Evolutionary conservation across 1,140 invertebrate genomes (phyloP).

Genomic region (Ooceraea biroi): DNA sequence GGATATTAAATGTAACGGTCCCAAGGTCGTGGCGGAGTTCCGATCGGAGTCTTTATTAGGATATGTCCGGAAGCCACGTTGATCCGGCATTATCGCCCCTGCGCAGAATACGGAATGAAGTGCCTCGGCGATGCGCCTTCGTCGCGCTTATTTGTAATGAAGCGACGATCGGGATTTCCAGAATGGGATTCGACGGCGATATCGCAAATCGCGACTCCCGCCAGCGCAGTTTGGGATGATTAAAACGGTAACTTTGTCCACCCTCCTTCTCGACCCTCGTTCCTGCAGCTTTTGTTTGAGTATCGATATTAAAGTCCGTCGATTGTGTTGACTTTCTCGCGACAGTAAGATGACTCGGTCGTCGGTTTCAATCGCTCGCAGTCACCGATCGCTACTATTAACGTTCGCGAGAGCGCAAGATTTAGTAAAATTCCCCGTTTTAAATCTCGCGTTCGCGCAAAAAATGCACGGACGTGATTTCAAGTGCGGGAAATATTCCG

Average conservation of each 20-base stretch:
- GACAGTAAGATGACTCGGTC: neutral
- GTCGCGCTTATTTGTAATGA: conserved; percentile 42
- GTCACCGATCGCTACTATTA: neutral
- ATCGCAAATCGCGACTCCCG: neutral
- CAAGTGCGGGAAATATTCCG: neutral
- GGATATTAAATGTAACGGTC: conserved; percentile 46
- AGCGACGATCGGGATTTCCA: conserved; percentile 38
- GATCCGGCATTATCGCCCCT: conserved; percentile 47
- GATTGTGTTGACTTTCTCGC: too few species aligned
- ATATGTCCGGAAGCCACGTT: conserved; percentile 32
- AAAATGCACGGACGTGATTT: conserved; percentile 25
- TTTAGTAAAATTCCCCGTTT: conserved; percentile 23
- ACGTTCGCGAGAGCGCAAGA: neutral
- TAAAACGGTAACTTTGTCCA: conserved; percentile 12
- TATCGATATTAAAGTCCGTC: conserved; percentile 31
- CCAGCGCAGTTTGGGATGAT: neutral
- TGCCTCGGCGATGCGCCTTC: neutral
- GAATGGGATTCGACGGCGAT: neutral
- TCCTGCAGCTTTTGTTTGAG: neutral
- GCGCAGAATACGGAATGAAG: conserved; percentile 53
- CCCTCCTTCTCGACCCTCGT: too few species aligned
- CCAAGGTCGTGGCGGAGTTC: conserved; percentile 5
- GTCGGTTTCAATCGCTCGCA: neutral
- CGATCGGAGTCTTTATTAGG: conserved; percentile 39
- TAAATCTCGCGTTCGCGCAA: neutral